Evolutionary conservation across 1,140 invertebrate species (phyloP).

Genomic region (Drosophila auraria): DNA sequence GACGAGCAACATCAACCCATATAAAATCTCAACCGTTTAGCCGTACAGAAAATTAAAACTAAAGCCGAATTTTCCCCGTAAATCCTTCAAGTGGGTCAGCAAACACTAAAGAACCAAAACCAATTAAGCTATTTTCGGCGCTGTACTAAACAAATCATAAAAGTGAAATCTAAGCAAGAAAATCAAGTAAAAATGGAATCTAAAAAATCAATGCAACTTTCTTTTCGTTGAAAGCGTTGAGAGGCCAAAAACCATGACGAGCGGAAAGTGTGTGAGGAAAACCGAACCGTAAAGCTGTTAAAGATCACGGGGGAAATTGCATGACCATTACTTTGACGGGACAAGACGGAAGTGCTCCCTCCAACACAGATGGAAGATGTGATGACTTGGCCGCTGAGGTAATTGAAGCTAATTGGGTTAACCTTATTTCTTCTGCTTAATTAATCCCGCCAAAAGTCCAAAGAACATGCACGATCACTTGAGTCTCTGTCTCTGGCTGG

Average conservation of each 20-base stretch:
- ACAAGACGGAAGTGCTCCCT: conserved; percentile 31
- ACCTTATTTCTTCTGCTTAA: conserved; percentile 58
- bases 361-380: conserved; percentile 30
- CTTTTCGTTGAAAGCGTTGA: conserved; percentile 46
- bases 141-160: conserved; percentile 33
- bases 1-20: not conserved
- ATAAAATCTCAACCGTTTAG: not conserved
- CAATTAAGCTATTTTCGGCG: conserved; percentile 27
- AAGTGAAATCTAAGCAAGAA: conserved; percentile 45
- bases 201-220: conserved; percentile 58
- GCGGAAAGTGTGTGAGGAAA: conserved; percentile 11
- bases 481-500: conserved; percentile 7
- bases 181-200: conserved; percentile 40
- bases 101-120: conserved; percentile 12
- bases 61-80: not conserved
- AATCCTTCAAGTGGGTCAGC: not conserved
- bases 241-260: conserved; percentile 40
- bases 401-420: conserved; percentile 82
- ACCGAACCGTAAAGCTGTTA: conserved; percentile 21
- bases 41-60: not conserved
- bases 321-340: conserved; percentile 24
- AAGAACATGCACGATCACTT: conserved; percentile 35
- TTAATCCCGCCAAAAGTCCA: conserved; percentile 49
- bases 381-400: conserved; percentile 23
- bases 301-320: conserved; percentile 34